Conservation (phyloP, 1,140 invertebrate species). For the Acromyrmex heyeri region DNA sequence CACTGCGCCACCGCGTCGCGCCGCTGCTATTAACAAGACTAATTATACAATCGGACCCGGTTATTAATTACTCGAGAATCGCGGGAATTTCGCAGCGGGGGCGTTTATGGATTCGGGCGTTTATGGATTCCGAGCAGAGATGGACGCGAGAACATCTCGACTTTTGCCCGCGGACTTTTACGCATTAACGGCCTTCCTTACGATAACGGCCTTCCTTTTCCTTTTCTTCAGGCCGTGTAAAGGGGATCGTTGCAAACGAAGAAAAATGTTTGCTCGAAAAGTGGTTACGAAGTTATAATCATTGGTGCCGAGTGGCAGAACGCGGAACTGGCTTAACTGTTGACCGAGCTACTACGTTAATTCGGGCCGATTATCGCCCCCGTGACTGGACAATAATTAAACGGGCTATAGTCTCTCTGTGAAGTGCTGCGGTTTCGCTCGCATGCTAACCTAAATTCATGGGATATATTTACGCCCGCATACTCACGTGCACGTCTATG, state of each 20-base stretch:
- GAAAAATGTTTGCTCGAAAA: slow-evolving; percentile 56
- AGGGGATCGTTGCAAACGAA: background rate
- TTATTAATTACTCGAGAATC: slow-evolving; percentile 56
- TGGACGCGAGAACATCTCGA: background rate
- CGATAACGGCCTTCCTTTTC: background rate
- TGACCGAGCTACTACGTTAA: slow-evolving; percentile 65
- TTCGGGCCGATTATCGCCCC: slow-evolving; percentile 80
- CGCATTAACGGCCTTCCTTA: background rate
- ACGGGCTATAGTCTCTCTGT: slow-evolving; percentile 72
- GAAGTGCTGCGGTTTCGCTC: slow-evolving; percentile 82
- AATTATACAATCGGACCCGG: slow-evolving; percentile 56
- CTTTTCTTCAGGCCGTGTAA: background rate
- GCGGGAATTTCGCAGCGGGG: background rate
- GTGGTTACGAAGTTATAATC: slow-evolving; percentile 63
- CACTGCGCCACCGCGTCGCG: slow-evolving; percentile 24
- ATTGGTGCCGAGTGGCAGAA: background rate
- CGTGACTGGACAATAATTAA: slow-evolving; percentile 81
- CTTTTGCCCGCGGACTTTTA: background rate
- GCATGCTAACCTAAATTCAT: slow-evolving; percentile 84
- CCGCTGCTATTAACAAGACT: slow-evolving; percentile 53
- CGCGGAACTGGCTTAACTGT: slow-evolving; percentile 42
- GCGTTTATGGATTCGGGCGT: background rate
- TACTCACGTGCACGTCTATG: slow-evolving; percentile 71
- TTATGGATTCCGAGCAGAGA: background rate
- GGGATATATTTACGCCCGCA: slow-evolving; percentile 82